These are phyloP conservation scores for Lasioglossum oenotherae DNA, from an alignment of 2,888 invertebrate genomes.

Conservation along the genomic window DNA sequence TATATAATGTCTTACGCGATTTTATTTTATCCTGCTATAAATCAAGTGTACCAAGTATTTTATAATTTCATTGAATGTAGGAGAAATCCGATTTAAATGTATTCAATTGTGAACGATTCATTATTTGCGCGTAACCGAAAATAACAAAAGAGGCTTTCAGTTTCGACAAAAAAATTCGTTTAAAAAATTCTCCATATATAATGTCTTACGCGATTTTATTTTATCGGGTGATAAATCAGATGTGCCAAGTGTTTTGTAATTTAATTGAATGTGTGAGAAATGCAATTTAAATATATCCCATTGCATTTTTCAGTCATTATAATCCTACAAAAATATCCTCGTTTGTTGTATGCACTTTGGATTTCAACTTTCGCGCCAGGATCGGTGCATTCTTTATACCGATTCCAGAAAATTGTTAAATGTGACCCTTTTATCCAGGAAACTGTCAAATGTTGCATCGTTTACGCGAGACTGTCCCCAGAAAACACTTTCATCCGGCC, in stretches of 20 bases:
- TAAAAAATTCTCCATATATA: no score
- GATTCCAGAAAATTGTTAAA: no score
- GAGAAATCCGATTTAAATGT: neutral
- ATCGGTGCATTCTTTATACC: no score
- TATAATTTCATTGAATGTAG: neutral
- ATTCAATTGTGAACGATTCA: neutral
- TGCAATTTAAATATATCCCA: neutral
- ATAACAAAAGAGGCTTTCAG: neutral
- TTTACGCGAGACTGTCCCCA: neutral
- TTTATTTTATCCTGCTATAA: neutral
- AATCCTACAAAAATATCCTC: no score
- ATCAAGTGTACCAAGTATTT: neutral
- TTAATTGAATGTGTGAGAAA: neutral
- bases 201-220: neutral
- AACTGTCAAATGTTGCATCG: neutral
- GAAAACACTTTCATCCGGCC: conserved; percentile 10
- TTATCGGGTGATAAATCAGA: neutral
- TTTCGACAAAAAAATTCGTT: no score
- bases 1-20: neutral
- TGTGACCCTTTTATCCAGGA: neutral
- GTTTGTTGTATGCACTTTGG: no score
- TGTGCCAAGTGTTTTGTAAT: neutral
- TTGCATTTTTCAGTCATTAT: no score
- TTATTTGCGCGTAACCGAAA: neutral
- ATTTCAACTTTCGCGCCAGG: no score